Percentiles rank a stretch among this genome's conserved stretches.
Evolutionary conservation across 2,797 vertebrate species (phyloP).

Genomic region (Tolypeutes matacus): DNA sequence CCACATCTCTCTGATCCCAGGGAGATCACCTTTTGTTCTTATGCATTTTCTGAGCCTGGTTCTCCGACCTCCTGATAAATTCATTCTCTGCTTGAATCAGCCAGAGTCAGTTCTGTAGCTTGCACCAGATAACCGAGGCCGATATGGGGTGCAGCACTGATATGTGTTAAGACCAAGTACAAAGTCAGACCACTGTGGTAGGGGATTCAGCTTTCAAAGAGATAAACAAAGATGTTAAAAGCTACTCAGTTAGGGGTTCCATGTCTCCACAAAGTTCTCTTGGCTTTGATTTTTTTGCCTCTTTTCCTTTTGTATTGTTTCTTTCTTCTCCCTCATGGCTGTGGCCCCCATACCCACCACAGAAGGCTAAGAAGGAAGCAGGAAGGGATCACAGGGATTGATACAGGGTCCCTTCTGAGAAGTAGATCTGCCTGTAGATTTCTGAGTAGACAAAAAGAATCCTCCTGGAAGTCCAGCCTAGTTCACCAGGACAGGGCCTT

Average conservation of each 20-base stretch:
- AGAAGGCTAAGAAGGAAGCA: background rate
- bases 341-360: background rate
- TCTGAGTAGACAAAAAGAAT: background rate
- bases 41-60: background rate
- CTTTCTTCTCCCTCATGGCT: background rate
- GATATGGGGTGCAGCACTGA: background rate
- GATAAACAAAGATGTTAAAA: background rate
- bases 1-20: too few relatives aligned
- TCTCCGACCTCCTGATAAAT: background rate
- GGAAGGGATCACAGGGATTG: background rate
- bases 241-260: background rate
- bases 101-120: background rate
- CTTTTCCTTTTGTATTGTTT: background rate
- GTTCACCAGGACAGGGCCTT: background rate
- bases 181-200: background rate
- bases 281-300: conserved; percentile 8
- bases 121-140: background rate
- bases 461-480: background rate
- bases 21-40: background rate
- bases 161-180: background rate
- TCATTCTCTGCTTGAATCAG: background rate
- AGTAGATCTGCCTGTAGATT: background rate
- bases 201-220: conserved; percentile 24
- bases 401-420: background rate
- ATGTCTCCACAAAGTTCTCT: background rate